These are phyloP conservation scores for Etheostoma nigrum DNA, from an alignment of 2,797 vertebrate species.

Conservation along the genomic window DNA sequence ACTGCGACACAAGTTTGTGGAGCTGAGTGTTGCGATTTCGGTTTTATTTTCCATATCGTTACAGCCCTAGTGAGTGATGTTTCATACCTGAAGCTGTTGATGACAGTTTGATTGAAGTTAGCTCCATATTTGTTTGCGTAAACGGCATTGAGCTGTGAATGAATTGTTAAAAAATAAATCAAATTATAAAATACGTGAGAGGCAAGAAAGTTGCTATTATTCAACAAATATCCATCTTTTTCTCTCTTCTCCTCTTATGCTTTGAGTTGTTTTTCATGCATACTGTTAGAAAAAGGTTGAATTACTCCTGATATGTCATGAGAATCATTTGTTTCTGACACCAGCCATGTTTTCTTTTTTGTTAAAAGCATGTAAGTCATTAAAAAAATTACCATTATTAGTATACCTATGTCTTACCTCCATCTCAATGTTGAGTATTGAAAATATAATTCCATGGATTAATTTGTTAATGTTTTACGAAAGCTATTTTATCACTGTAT, in stretches of 20 bases:
- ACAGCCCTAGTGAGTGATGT: too few species aligned
- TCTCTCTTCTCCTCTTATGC: neutral
- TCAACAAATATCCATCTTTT: neutral
- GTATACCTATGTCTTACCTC: neutral
- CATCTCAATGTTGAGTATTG: too few species aligned
- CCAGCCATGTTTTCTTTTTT: neutral
- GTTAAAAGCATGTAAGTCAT: neutral
- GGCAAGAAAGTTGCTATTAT: neutral
- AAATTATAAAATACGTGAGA: neutral
- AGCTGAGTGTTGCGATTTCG: too few species aligned
- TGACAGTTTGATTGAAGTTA: neutral
- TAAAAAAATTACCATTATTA: neutral
- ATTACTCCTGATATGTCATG: neutral
- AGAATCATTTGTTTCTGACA: neutral
- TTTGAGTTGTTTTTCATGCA: too few species aligned
- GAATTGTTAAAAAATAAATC: neutral
- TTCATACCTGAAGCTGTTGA: conserved; percentile 52
- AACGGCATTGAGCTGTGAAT: neutral
- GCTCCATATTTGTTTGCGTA: accelerated
- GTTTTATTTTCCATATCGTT: too few species aligned
- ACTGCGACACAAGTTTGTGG: too few species aligned
- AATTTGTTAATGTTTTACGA: too few species aligned
- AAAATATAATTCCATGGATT: too few species aligned
- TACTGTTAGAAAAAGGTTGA: too few species aligned
- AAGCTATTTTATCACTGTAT: too few species aligned